Evolutionary conservation across 1,140 invertebrate species (phyloP), one percentile per base, ranked within the genome.

Genomic region (Caenorhabditis tropicalis): DNA sequence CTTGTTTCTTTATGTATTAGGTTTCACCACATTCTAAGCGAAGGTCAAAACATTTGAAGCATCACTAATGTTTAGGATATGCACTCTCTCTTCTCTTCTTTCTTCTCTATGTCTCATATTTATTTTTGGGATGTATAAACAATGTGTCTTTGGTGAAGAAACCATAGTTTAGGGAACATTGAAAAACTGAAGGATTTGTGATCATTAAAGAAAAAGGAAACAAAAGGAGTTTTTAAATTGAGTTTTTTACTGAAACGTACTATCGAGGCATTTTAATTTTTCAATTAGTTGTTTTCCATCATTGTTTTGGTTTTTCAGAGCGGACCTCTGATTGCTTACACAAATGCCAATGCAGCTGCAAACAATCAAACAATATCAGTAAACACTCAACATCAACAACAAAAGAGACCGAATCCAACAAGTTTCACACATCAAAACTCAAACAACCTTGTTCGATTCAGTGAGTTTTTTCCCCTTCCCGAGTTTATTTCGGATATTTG

Each of bases 71-170:
- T 36, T 65, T 65, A 65, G 58, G 31, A 27, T 12, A 36, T 24
- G 33, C 58, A 3, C 58, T n/a, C 19, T 19, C 49, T 16, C 21
- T 51, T 5, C 19, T 5, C 19, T 51, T 51, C 49, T 51, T 51
- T 5, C 21, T 51, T 5, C 19, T 5, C 19, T 51, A 9, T 19
- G 6, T 51, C 3, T n/a, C 16, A 58, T 74, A 29, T 74, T 74
- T 74, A 74, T 74, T 39, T 43, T 74, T 74, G 36, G 36, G 65
- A 74, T 74, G n/a, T 74, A 74, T 74, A 74, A 74, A 74, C 65
- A 74, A 74, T 74, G 65, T 43, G 33, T 10, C 6, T 6, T 9
- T 24, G 53, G n/a, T 1, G 9, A 39, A 43, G 36, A 24, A 74
- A 24, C 16, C 29, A 65, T 36, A 36, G 33, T 65, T 36, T 65